Base-by-base conservation (phyloP, 2,797 vertebrate species). In the Fratercula arctica region DNA sequence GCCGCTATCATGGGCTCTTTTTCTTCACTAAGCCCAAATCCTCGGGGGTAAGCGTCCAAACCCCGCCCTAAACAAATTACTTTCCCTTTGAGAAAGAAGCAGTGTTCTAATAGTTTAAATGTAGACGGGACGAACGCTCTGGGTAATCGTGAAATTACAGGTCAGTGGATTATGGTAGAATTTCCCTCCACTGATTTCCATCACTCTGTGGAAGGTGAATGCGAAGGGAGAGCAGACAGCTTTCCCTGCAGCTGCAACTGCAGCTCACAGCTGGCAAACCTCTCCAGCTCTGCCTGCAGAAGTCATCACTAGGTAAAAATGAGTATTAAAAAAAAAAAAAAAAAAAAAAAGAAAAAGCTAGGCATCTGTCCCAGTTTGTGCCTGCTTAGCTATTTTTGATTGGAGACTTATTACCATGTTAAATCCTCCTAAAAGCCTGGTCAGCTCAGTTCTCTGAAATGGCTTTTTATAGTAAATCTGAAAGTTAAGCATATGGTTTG, bases 401-500 rank as follows among this genome's bases (percentile, higher is more conserved):
- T 95, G 86, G 78, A 94, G 90, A 92, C 88, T 92, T 95, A 97
- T 95, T 96, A 95, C 88, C 63, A 80, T 57, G 89, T 93, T 93
- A 97, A 96, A 96, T 95, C 96, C 96, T 90, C 80, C 96, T 95
- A 92, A 96, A 96, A 95, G 96, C 94, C 93, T 95, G 96, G 95
- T 95, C 96, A 96, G 96, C 88, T 95, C 15, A 0, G 11, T 72
- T 95, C 86, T 87, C 93, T 81, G 88, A 94, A 95, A 90, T 54
- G 76, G 88, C 95, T 96, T 97, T 96, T 97, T 97, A 95, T 95
- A 96, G 93, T 90, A 97, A 96, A 96, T 93, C 95, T 95, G 91
- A 87, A 93, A 95, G 95, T 95, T 94, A 96, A 96, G 87, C 96
- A 95, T 96, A 95, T 90, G 88, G 94, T 96, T 96, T 89, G 86